Percentiles rank a stretch among this genome's conserved stretches.
Conservation (phyloP, 1,140 invertebrate genomes). For the Drepana arcuata region DNA sequence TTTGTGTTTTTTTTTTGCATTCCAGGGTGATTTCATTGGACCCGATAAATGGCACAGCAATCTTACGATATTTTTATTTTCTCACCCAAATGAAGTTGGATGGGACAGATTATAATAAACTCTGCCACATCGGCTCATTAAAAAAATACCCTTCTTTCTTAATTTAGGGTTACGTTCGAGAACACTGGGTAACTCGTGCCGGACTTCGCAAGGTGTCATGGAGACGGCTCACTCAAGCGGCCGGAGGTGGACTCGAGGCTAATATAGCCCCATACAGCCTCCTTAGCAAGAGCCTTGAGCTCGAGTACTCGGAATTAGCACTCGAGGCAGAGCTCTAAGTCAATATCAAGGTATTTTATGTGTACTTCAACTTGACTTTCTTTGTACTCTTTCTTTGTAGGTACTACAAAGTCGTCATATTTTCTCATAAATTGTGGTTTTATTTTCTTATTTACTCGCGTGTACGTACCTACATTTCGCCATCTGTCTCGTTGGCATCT, state of each 20-base stretch:
- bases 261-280: slow-evolving; percentile 32
- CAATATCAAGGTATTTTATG: no score
- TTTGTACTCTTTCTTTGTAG: not conserved
- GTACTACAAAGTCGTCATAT: not conserved
- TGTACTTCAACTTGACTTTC: no score
- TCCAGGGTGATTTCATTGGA: no score
- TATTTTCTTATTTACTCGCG: not conserved
- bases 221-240: slow-evolving; percentile 31
- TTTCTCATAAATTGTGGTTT: not conserved
- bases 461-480: not conserved
- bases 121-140: no score
- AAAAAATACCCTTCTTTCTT: no score
- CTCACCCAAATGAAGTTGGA: no score
- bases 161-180: no score
- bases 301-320: slow-evolving; percentile 33
- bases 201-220: slow-evolving; percentile 42
- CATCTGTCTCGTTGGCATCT: not conserved
- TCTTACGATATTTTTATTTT: no score
- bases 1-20: no score
- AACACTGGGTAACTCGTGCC: no score
- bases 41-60: no score
- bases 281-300: slow-evolving; percentile 20
- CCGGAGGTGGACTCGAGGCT: slow-evolving; percentile 11
- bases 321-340: slow-evolving; percentile 16
- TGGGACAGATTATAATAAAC: no score